A percentile compares a stretch with the other conserved stretches of the same genome.
Conservation (phyloP, 2,113 vertebrate species). For the Ariopsis seemanni region DNA sequence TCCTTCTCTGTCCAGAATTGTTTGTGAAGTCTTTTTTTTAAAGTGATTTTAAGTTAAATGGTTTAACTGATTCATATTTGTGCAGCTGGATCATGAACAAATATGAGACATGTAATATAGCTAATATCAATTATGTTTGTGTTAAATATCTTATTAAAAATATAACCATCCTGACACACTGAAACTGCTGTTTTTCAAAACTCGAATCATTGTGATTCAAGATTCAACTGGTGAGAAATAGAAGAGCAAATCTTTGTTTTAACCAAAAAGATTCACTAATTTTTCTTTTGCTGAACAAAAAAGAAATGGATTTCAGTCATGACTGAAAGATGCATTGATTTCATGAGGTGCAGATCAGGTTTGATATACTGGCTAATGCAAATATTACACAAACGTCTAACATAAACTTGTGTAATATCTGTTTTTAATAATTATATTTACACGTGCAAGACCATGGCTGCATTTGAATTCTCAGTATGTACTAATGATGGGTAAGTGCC, state of each 20-base stretch:
- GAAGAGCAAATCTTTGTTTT: neutral
- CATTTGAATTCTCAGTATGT: too few species aligned
- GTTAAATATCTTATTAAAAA: too few species aligned
- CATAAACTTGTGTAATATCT: neutral
- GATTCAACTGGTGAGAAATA: neutral
- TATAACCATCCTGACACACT: neutral
- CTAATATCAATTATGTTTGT: neutral
- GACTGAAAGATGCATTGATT: neutral
- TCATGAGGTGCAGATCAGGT: too few species aligned
- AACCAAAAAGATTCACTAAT: neutral
- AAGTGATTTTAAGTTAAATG: neutral
- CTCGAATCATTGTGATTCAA: neutral
- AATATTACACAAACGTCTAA: neutral
- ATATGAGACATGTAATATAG: neutral
- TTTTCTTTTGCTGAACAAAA: neutral
- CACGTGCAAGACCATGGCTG: too few species aligned
- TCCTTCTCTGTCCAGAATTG: neutral
- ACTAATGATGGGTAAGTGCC: too few species aligned
- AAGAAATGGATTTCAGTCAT: neutral
- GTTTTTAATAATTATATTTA: slow-evolving; percentile 1
- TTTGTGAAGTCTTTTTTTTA: neutral
- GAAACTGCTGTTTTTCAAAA: neutral
- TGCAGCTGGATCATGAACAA: neutral
- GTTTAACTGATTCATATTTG: neutral
- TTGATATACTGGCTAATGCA: neutral